A percentile compares a stretch with the other conserved stretches of the same genome.
These are phyloP conservation scores for Tineola bisselliella DNA, from an alignment of 2,888 invertebrate species.

Conservation along the genomic window DNA sequence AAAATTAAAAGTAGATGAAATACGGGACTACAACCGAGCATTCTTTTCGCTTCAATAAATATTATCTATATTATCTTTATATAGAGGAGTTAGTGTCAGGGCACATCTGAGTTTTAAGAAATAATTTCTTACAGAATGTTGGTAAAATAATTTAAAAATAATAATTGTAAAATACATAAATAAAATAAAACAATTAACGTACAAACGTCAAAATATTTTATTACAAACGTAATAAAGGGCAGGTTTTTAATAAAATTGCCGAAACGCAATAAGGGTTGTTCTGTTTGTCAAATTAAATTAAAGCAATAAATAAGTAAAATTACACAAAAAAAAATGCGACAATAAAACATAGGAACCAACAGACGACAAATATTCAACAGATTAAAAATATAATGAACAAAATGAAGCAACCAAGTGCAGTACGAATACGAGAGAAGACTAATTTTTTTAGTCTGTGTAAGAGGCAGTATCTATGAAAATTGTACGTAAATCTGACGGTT, in stretches of 20 bases:
- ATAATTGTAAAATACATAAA: background rate
- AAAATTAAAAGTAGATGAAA: too few relatives aligned
- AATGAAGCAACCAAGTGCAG: background rate
- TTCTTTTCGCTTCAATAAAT: too few relatives aligned
- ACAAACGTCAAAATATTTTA: background rate
- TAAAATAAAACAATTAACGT: background rate
- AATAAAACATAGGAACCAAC: background rate
- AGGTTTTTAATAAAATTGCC: background rate
- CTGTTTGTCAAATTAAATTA: constrained; percentile 10
- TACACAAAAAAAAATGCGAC: background rate
- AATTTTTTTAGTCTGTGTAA: constrained; percentile 1
- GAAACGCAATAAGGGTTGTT: constrained; percentile 1
- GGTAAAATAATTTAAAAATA: too few relatives aligned
- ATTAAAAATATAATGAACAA: background rate
- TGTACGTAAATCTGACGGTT: constrained; percentile 39
- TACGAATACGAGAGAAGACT: background rate
- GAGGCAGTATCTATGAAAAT: constrained; percentile 23
- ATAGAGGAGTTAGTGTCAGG: too few relatives aligned
- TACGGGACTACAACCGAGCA: too few relatives aligned
- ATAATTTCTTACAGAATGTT: too few relatives aligned
- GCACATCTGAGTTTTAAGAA: too few relatives aligned
- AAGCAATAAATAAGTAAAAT: constrained; percentile 13
- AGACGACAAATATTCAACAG: background rate
- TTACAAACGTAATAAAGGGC: background rate
- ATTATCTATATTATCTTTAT: too few relatives aligned